phyloP scores from a whole-genome alignment of 1,140 invertebrate species.

The Drosophila tsacasi region DNA sequence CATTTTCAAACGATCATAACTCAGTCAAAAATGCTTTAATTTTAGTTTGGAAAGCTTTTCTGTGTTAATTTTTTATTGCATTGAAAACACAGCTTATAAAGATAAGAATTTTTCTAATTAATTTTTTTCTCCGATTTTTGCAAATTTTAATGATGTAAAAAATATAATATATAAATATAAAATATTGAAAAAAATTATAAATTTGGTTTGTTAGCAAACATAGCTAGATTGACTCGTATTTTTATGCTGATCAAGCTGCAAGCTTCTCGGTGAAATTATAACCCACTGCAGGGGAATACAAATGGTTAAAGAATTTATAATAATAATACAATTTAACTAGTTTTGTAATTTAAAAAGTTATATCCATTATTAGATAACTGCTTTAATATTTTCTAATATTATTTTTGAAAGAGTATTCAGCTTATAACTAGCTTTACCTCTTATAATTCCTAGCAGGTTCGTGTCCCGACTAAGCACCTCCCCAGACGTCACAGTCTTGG shows the following conservation, averaged over 20 bases:
- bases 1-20: background rate
- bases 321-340: too few species aligned
- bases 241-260: too few species aligned
- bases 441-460: background rate
- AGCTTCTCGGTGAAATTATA: background rate
- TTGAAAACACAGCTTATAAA: too few species aligned
- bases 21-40: too few species aligned
- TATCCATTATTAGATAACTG: background rate
- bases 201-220: too few species aligned
- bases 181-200: too few species aligned
- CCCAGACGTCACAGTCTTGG: conserved; percentile 38
- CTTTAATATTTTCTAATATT: background rate
- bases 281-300: background rate
- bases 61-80: too few species aligned
- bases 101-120: too few species aligned
- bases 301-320: background rate
- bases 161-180: too few species aligned
- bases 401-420: conserved; percentile 8
- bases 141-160: too few species aligned
- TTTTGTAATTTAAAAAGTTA: background rate
- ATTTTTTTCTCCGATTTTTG: too few species aligned
- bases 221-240: too few species aligned
- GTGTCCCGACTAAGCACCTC: conserved; percentile 34
- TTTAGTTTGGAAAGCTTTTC: background rate
- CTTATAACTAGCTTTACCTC: background rate